Evolutionary conservation across 2,888 invertebrate genomes (phyloP).

Genomic region (Pammene fasciana): DNA sequence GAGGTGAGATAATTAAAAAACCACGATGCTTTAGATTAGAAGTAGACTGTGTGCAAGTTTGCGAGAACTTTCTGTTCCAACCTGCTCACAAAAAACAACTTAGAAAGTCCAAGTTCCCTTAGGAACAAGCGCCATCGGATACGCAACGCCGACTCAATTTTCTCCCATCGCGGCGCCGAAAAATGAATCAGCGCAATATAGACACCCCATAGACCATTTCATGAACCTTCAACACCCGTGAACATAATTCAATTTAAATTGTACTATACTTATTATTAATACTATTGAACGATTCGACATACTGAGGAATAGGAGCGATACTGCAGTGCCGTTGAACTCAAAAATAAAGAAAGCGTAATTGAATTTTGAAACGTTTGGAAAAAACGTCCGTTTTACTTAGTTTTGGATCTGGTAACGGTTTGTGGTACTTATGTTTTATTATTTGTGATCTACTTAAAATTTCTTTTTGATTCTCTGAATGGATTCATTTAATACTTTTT

Average conservation of each 20-base stretch:
- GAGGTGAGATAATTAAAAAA: too few relatives aligned
- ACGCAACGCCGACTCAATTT: slow-evolving; percentile 51
- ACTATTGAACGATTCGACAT: slow-evolving; percentile 71
- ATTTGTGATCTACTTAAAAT: slow-evolving; percentile 26
- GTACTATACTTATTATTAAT: slow-evolving; percentile 70
- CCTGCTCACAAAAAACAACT: background rate
- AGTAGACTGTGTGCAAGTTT: too few relatives aligned
- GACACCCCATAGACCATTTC: slow-evolving; percentile 79
- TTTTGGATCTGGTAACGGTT: slow-evolving; percentile 39
- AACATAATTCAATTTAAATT: slow-evolving; percentile 81
- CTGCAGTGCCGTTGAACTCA: slow-evolving; percentile 71
- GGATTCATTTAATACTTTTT: slow-evolving; percentile 9
- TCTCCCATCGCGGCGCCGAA: slow-evolving; percentile 69
- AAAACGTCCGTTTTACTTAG: slow-evolving; percentile 36
- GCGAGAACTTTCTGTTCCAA: too few relatives aligned
- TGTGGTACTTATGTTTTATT: slow-evolving; percentile 17
- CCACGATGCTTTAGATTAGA: too few relatives aligned
- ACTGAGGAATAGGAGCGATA: slow-evolving; percentile 71
- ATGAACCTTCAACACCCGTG: slow-evolving; percentile 74
- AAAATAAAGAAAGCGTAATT: slow-evolving; percentile 73
- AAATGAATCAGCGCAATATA: slow-evolving; percentile 76
- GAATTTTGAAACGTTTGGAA: slow-evolving; percentile 67
- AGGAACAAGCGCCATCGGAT: slow-evolving; percentile 43
- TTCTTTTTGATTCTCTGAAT: slow-evolving; percentile 9
- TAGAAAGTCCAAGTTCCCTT: slow-evolving; percentile 41